phyloP scores from a whole-genome alignment of 2,113 vertebrate species.

The Deroptyus accipitrinus region DNA sequence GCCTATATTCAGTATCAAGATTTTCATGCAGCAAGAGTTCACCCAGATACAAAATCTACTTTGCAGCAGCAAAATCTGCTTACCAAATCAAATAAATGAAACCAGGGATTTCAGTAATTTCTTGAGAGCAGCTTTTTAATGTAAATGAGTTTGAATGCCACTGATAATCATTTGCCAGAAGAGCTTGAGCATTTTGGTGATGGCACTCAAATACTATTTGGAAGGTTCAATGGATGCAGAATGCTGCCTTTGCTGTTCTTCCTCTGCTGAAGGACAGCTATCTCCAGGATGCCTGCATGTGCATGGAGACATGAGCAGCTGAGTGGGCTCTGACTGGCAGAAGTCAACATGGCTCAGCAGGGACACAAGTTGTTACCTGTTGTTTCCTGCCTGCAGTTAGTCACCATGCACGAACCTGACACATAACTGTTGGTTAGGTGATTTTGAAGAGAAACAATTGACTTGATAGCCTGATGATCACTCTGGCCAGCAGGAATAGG shows the following conservation, averaged over 20 bases:
- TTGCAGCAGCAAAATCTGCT: conserved; percentile 8
- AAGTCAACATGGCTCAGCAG: background rate
- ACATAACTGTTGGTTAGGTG: background rate
- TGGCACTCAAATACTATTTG: background rate
- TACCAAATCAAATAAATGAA: conserved; percentile 27
- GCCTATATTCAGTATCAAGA: background rate
- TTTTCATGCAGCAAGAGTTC: background rate
- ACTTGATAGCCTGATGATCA: background rate
- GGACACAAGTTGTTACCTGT: background rate
- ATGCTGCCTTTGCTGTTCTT: background rate
- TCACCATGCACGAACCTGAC: background rate
- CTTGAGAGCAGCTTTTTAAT: background rate
- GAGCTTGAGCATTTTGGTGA: background rate
- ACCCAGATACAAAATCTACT: background rate
- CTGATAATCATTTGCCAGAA: background rate
- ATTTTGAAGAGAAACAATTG: background rate
- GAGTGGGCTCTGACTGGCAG: background rate
- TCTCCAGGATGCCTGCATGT: background rate
- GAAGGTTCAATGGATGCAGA: background rate
- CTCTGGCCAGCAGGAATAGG: background rate
- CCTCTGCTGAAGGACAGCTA: background rate
- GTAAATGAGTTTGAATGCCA: background rate
- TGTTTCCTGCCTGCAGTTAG: background rate
- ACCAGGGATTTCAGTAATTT: conserved; percentile 12
- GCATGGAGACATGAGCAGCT: background rate